These are phyloP conservation scores for Agrochola lota DNA, from an alignment of 2,888 invertebrate species.

Conservation along the genomic window DNA sequence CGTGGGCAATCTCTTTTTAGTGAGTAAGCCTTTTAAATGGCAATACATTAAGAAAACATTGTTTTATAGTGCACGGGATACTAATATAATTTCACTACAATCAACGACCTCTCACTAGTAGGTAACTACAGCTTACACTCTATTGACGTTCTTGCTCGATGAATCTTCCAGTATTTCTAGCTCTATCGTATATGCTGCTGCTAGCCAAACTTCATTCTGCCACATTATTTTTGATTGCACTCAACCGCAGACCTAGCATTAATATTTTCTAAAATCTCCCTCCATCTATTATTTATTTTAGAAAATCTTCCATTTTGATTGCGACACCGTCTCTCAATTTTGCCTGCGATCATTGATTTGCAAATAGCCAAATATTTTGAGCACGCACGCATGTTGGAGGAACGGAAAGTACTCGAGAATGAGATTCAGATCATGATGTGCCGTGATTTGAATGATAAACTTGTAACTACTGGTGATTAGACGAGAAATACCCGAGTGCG, in stretches of 20 bases:
- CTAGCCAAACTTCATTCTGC: background rate
- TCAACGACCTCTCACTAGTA: background rate
- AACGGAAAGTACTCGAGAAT: slow-evolving; percentile 47
- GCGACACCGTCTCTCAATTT: slow-evolving; percentile 47
- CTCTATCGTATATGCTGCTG: background rate
- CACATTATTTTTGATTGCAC: background rate
- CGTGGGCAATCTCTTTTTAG: background rate
- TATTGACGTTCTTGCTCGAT: background rate
- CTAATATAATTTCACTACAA: background rate
- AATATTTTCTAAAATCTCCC: slow-evolving; percentile 3
- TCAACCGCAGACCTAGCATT: background rate
- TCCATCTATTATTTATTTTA: slow-evolving; percentile 8
- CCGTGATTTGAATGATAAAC: slow-evolving; percentile 62
- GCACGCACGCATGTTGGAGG: slow-evolving; percentile 32
- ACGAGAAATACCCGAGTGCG: slow-evolving; percentile 22
- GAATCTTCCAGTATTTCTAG: background rate
- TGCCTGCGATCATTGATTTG: slow-evolving; percentile 55
- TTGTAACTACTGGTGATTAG: slow-evolving; percentile 45
- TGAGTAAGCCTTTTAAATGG: background rate
- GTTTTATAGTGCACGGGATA: background rate
- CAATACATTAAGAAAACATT: background rate
- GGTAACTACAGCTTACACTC: background rate
- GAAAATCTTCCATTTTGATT: slow-evolving; percentile 20
- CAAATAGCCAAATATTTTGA: slow-evolving; percentile 64
- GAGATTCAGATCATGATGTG: slow-evolving; percentile 61